Conservation (phyloP, 1,140 invertebrate genomes). For the Penaeus chinensis region DNA sequence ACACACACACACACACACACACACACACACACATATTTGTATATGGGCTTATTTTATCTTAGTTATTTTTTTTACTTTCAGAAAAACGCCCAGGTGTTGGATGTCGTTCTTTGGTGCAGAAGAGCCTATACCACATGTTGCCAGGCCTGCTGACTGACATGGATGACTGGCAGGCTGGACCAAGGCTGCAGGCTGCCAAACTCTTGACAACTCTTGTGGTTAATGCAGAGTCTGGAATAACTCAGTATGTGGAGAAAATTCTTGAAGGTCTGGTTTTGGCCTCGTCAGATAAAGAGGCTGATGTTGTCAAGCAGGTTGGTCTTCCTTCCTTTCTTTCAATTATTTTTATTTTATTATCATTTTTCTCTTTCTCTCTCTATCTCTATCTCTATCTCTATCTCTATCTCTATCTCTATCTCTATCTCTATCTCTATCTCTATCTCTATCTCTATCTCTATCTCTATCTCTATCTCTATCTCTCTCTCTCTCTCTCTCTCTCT, state of each 20-base stretch:
- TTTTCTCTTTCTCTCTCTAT: background rate
- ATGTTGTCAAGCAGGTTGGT: constrained; percentile 39
- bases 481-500: no score
- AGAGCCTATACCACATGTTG: constrained; percentile 31
- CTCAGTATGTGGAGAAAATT: constrained; percentile 53
- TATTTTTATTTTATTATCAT: background rate
- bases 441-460: no score
- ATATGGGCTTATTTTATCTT: no score
- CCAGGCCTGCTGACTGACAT: constrained; percentile 41
- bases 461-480: no score
- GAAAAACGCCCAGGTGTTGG: constrained; percentile 37
- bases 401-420: no score
- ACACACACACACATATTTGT: no score
- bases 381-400: no score
- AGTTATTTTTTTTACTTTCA: background rate
- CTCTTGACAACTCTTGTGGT: constrained; percentile 41
- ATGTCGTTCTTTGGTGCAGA: constrained; percentile 43
- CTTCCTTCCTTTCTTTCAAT: background rate
- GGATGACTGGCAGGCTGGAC: constrained; percentile 52
- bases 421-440: no score
- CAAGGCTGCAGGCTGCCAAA: constrained; percentile 44
- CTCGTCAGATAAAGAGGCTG: constrained; percentile 31
- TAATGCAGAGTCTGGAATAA: constrained; percentile 41
- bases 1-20: no score
- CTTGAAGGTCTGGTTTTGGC: constrained; percentile 25